phyloP scores from a whole-genome alignment of 2,888 invertebrate species.

The Ectemnius lituratus region DNA sequence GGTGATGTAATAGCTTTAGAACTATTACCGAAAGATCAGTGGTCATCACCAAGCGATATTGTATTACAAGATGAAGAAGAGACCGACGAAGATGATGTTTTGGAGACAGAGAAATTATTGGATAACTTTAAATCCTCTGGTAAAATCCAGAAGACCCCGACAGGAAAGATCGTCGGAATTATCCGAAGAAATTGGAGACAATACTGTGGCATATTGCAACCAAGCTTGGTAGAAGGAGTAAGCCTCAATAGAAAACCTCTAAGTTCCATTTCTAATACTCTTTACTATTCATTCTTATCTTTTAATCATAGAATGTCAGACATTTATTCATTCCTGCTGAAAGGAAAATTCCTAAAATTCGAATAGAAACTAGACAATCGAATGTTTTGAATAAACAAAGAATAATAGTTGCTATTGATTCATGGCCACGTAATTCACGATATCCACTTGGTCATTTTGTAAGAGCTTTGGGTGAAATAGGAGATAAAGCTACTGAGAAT shows the following conservation, averaged over 20 bases:
- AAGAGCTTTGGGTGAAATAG: constrained; percentile 92
- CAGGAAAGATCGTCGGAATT: constrained; percentile 94
- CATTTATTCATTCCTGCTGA: constrained; percentile 98
- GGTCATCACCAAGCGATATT: constrained; percentile 94
- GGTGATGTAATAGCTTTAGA: constrained; percentile 96
- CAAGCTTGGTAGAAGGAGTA: constrained; percentile 84
- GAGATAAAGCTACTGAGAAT: constrained; percentile 97
- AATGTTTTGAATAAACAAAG: constrained; percentile 89
- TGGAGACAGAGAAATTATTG: constrained; percentile 61
- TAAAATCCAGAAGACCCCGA: constrained; percentile 78
- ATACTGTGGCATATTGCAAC: constrained; percentile 96
- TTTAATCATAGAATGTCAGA: constrained; percentile 76
- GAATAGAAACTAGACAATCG: constrained; percentile 96
- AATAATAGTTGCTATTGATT: constrained; percentile 96
- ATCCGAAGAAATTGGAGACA: constrained; percentile 98
- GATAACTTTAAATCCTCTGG: constrained; percentile 24
- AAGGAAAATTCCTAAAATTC: constrained; percentile 93
- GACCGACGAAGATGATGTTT: constrained; percentile 82
- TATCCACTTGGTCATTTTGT: constrained; percentile 98
- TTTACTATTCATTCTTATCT: too few species aligned
- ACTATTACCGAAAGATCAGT: constrained; percentile 91
- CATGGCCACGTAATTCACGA: constrained; percentile 95
- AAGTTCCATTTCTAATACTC: too few species aligned
- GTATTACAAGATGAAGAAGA: constrained; percentile 87
- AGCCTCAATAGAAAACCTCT: constrained; percentile 13